Conservation (phyloP, 2,113 vertebrate species). For the Corvus hawaiiensis region DNA sequence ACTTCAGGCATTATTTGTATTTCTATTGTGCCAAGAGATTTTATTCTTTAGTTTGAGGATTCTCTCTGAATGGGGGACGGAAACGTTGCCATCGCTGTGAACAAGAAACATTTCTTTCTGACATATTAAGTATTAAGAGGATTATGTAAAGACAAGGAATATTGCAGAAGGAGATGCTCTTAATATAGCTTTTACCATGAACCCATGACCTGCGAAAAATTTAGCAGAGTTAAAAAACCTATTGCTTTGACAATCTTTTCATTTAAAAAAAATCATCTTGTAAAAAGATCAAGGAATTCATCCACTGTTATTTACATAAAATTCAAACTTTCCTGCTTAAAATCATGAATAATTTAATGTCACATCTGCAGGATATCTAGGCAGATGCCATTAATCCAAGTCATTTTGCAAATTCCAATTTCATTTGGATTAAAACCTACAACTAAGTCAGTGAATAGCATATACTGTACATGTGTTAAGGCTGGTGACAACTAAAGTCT, state of each 20-base stretch:
- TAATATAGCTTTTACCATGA: constrained; percentile 33
- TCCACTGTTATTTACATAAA: constrained; percentile 45
- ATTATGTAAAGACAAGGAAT: constrained; percentile 46
- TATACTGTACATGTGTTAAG: constrained; percentile 68
- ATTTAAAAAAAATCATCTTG: background rate
- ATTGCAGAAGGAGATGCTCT: background rate
- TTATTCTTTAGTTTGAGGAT: background rate
- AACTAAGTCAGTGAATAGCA: constrained; percentile 67
- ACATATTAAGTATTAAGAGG: constrained; percentile 31
- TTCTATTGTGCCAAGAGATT: background rate
- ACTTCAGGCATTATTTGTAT: constrained; percentile 15
- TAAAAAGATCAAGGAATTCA: constrained; percentile 61
- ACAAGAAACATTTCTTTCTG: constrained; percentile 35
- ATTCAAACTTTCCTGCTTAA: constrained; percentile 60
- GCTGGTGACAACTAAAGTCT: constrained; percentile 69
- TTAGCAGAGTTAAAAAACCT: constrained; percentile 29
- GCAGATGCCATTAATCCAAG: constrained; percentile 68
- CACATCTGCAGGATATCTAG: constrained; percentile 58
- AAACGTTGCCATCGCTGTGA: background rate
- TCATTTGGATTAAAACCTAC: constrained; percentile 71
- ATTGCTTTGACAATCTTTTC: constrained; percentile 38
- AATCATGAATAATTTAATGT: constrained; percentile 66
- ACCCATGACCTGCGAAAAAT: constrained; percentile 18
- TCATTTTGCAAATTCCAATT: constrained; percentile 67
- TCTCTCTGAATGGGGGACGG: background rate